phyloP scores from a whole-genome alignment of 1,140 invertebrate genomes.

The Drosophila nikananu region DNA sequence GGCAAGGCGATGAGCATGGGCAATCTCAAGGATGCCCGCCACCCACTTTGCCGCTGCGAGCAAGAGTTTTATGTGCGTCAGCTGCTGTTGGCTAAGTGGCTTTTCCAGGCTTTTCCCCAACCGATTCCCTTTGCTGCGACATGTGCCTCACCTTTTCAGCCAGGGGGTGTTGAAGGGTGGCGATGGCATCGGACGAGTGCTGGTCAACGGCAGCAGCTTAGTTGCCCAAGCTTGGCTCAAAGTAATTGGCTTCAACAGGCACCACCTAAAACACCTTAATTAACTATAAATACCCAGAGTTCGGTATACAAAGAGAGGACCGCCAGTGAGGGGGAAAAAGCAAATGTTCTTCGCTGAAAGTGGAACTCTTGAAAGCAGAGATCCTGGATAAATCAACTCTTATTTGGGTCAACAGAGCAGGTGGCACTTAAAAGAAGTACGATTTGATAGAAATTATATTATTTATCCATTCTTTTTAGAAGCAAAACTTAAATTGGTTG shows the following conservation, averaged over 20 bases:
- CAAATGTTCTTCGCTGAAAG: constrained; percentile 18
- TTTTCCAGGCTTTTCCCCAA: constrained; percentile 19
- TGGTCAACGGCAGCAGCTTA: constrained; percentile 37
- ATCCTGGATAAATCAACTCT: constrained; percentile 5
- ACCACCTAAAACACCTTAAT: constrained; percentile 47
- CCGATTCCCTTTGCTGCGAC: constrained; percentile 19
- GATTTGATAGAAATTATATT: not conserved
- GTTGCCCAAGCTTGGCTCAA: constrained; percentile 39
- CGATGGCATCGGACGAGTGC: constrained; percentile 11
- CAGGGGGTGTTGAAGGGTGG: constrained; percentile 26
- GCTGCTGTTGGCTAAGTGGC: constrained; percentile 62
- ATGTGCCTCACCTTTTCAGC: constrained; percentile 36
- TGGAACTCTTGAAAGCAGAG: constrained; percentile 15
- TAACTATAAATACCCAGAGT: constrained; percentile 65
- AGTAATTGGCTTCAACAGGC: constrained; percentile 45
- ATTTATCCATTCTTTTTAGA: not conserved
- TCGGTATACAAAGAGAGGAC: constrained; percentile 31
- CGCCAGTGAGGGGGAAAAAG: not conserved
- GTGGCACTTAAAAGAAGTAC: not conserved
- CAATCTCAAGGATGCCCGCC: constrained; percentile 49
- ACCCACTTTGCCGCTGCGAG: constrained; percentile 13
- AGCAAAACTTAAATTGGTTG: not conserved
- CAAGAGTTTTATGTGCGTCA: constrained; percentile 66
- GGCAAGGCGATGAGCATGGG: constrained; percentile 48
- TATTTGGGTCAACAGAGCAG: constrained; percentile 1